These are phyloP conservation scores for Brachypodius melanocephalos DNA, from an alignment of 2,113 vertebrate genomes.

Conservation along the genomic window DNA sequence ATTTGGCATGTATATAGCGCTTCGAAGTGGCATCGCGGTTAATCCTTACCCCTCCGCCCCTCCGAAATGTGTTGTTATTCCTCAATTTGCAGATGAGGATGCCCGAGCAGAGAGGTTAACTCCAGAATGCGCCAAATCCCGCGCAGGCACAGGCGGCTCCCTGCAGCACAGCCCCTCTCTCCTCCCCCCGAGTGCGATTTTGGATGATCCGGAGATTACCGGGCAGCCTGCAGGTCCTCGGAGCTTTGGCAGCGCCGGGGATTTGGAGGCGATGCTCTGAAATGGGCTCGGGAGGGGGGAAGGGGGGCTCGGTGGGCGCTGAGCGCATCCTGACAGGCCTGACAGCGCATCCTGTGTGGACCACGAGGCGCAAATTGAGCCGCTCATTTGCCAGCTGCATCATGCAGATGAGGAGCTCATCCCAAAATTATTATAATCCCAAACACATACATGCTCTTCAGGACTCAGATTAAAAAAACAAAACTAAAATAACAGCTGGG, in stretches of 20 bases:
- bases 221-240: not conserved
- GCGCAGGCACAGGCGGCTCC: not conserved
- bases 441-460: not conserved
- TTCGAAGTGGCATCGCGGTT: not conserved
- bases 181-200: not conserved
- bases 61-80: conserved; percentile 6
- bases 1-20: not conserved
- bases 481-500: not conserved
- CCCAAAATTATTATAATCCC: not conserved
- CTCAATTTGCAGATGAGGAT: not conserved
- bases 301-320: not conserved
- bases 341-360: not conserved
- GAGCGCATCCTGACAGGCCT: not conserved
- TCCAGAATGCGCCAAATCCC: not conserved
- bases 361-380: not conserved
- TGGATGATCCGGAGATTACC: not conserved
- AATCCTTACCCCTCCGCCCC: not conserved
- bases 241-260: fast-evolving
- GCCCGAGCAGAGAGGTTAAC: not conserved
- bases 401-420: not conserved
- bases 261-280: not conserved
- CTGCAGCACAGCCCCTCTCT: not conserved
- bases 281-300: fast-evolving
- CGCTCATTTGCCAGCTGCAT: not conserved
- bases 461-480: not conserved